Evolutionary conservation across 2,113 vertebrate genomes (phyloP), one percentile per base, ranked within the genome.

Genomic region (Bettongia penicillata): DNA sequence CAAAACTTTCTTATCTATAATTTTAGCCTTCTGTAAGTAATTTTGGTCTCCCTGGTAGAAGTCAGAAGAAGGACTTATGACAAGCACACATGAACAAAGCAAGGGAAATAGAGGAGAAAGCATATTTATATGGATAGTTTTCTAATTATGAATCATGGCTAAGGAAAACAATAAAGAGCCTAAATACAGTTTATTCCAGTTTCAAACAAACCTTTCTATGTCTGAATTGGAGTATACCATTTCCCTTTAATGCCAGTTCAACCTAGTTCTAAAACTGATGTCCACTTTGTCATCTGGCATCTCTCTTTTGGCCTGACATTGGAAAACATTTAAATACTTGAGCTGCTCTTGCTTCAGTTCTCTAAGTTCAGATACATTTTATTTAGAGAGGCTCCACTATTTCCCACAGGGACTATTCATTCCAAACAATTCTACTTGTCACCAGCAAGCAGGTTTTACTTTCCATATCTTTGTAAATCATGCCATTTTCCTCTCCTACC

Each of bases 1-100:
- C 91, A 90, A 90, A 7, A 55, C 92, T 92, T 93, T 93, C 89
- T 94, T 92, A 94, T 91, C 77, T 95, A 23, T 91, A 91, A 94
- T 93, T 94, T 95, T 93, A 68, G 55, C 89, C 96, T 94, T 90
- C 53, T 93, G 93, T 50, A 95, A 93, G 90, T 53, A 91, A 94
- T 93, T 91, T 94, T 7, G 90, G 52, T 25, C 53, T 96, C 93
- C 91, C 93, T 55, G 49, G 9, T 10, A 94, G 93, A 51, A 90
- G 24, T 1, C 26, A 95, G 48, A 95, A 94, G 24, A 95, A 55
- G 7, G 50, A 11, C 16, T 1, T 90, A 4, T 55, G 53, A 94
- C 51, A 94, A 93, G 92, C 89, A 94, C 91, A 95, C 92, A 91
- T 49, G 43, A 95, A 89, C 0, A 89, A 52, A 12, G 90, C 16